Evolutionary conservation across 2,797 vertebrate genomes (phyloP).

Genomic region (Hydrocynus forskahlii): DNA sequence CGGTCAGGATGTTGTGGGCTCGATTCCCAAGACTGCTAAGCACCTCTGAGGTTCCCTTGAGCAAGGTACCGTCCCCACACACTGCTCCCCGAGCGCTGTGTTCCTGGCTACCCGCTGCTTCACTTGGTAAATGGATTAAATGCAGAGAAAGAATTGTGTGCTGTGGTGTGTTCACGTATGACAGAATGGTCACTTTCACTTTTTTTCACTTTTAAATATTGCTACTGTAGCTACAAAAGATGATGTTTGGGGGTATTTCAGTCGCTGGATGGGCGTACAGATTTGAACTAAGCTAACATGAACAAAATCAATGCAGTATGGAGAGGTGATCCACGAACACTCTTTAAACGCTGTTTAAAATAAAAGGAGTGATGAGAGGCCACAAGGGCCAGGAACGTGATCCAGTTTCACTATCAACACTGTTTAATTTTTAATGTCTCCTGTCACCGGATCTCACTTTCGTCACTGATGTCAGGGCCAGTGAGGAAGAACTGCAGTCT

Average conservation of each 20-base stretch:
- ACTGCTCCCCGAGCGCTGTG: too few species aligned
- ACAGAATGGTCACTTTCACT: too few species aligned
- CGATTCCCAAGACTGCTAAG: too few species aligned
- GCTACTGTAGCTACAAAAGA: not conserved
- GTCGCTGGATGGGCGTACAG: too few species aligned
- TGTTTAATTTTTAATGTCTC: conserved; percentile 77
- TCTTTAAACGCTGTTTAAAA: conserved; percentile 67
- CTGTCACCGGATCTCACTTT: conserved; percentile 75
- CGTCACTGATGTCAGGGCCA: conserved; percentile 76
- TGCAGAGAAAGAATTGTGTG: too few species aligned
- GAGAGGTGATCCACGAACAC: conserved; percentile 72
- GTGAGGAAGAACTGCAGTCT: conserved; percentile 52
- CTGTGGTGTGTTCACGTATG: too few species aligned
- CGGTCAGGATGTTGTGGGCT: too few species aligned
- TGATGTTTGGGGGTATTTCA: not conserved
- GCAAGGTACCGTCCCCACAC: too few species aligned
- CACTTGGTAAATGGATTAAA: too few species aligned
- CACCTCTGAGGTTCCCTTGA: too few species aligned
- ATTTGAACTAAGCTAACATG: not conserved
- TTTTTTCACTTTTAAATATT: too few species aligned
- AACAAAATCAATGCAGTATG: not conserved
- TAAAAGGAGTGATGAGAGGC: conserved; percentile 56
- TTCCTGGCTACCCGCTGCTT: too few species aligned
- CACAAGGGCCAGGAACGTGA: conserved; percentile 57
- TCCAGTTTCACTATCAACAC: conserved; percentile 74